phyloP scores from a whole-genome alignment of 2,797 vertebrate species.

The Menidia menidia region DNA sequence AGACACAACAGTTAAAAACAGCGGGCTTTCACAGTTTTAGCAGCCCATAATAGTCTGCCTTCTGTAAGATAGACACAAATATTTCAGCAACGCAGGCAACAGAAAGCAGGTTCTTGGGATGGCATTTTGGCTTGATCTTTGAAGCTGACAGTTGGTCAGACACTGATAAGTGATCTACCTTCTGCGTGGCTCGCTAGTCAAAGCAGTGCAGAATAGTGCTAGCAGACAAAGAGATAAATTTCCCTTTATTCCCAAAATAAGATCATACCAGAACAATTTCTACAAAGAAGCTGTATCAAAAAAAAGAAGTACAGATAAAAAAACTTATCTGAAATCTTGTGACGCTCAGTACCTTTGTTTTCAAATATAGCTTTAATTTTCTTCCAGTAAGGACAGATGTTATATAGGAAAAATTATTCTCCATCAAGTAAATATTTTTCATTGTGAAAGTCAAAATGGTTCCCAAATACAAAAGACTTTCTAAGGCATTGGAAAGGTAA shows the following conservation, averaged over 20 bases:
- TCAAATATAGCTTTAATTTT: no score
- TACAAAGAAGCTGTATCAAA: neutral
- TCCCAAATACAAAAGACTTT: neutral
- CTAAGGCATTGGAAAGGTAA: neutral
- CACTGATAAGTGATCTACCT: slow-evolving; percentile 65
- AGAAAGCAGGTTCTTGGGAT: slow-evolving; percentile 44
- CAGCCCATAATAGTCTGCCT: slow-evolving; percentile 18
- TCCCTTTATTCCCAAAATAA: slow-evolving; percentile 24
- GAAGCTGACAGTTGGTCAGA: slow-evolving; percentile 50
- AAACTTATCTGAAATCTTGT: neutral
- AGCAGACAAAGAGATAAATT: slow-evolving; percentile 43
- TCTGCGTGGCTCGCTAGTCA: slow-evolving; percentile 40
- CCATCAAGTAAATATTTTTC: neutral
- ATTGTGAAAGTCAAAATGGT: neutral
- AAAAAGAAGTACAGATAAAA: neutral
- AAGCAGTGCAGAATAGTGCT: slow-evolving; percentile 50
- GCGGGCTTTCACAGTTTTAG: slow-evolving; percentile 36
- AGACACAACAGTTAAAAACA: slow-evolving; percentile 37
- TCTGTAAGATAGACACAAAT: slow-evolving; percentile 23
- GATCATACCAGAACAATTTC: slow-evolving; percentile 9
- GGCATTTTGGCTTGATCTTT: slow-evolving; percentile 67
- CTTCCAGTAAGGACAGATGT: neutral
- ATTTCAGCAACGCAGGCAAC: slow-evolving; percentile 22
- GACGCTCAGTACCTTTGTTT: slow-evolving; percentile 2
- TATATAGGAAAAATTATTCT: neutral